These are phyloP conservation scores for Atrina japonica DNA, from an alignment of 2,888 invertebrate genomes.

Conservation along the genomic window DNA sequence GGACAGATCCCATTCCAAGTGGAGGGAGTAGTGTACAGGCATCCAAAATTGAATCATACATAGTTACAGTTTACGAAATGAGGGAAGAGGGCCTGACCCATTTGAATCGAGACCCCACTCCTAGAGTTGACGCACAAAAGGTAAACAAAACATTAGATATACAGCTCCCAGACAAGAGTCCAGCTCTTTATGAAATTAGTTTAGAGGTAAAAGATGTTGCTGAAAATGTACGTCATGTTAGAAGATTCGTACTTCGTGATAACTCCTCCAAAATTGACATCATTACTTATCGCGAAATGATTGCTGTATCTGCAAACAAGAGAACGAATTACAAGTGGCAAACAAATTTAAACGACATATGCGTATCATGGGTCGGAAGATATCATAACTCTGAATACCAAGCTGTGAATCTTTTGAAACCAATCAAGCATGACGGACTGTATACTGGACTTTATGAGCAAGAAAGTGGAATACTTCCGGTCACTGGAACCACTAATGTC, in stretches of 20 bases:
- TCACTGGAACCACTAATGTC: no score
- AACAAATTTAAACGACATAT: constrained; percentile 17
- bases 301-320: constrained; percentile 37
- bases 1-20: no score
- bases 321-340: constrained; percentile 27
- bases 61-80: no score
- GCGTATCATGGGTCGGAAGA: no score
- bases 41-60: constrained; percentile 46
- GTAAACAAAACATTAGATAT: neutral
- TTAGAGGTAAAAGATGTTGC: no score
- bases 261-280: constrained; percentile 39
- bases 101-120: no score
- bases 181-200: no score
- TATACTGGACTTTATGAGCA: constrained; percentile 47
- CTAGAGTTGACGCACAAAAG: neutral
- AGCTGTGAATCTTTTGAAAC: no score
- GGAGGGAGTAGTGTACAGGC: constrained; percentile 34
- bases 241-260: constrained; percentile 50
- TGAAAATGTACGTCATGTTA: no score
- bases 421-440: no score
- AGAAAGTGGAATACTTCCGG: no score
- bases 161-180: no score
- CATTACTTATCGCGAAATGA: constrained; percentile 11
- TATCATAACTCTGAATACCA: constrained; percentile 34
- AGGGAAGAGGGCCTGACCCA: constrained; percentile 25